phyloP scores from a whole-genome alignment of 2,113 vertebrate species.

The Rhagologus leucostigma region DNA sequence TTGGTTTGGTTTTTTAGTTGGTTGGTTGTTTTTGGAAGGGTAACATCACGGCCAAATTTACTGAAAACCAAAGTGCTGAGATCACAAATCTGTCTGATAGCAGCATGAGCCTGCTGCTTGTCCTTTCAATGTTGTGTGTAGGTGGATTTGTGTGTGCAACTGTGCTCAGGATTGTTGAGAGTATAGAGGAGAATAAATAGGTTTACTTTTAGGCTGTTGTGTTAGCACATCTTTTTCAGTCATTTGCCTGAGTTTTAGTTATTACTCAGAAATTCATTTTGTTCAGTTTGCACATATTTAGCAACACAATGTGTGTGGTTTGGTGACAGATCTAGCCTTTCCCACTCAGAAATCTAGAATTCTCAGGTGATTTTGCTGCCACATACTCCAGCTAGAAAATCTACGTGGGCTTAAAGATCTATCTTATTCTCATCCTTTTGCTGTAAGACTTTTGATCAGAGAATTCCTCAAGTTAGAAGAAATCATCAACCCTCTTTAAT shows the following conservation, averaged over 20 bases:
- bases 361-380: neutral
- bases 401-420: accelerated
- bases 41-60: neutral
- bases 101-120: neutral
- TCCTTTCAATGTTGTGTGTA: neutral
- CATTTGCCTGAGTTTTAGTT: neutral
- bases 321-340: neutral
- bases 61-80: neutral
- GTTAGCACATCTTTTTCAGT: neutral
- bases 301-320: neutral
- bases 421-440: neutral
- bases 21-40: neutral
- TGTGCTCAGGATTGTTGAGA: neutral
- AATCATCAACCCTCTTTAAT: neutral
- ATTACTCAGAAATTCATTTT: neutral
- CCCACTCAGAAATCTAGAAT: neutral
- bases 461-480: neutral
- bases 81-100: neutral
- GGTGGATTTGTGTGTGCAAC: neutral
- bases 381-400: neutral
- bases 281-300: neutral
- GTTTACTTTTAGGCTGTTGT: neutral
- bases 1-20: neutral
- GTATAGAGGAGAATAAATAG: neutral
- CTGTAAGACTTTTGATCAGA: neutral